Evolutionary conservation across 2,113 vertebrate species (phyloP).

Genomic region (Pholis gunnellus): DNA sequence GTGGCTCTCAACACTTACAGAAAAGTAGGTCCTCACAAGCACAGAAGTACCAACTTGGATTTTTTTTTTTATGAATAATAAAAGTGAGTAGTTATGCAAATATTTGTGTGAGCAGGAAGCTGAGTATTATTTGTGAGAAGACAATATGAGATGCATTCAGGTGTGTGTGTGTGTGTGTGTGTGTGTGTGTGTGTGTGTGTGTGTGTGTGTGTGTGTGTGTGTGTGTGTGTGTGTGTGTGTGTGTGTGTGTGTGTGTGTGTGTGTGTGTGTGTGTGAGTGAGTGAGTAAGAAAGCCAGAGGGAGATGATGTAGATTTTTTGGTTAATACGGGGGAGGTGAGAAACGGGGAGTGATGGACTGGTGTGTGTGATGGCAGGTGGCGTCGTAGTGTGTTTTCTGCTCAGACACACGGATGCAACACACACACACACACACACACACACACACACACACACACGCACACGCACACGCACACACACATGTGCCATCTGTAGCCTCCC

Average conservation of each 20-base stretch:
- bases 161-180: background rate
- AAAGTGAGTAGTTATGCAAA: constrained; percentile 11
- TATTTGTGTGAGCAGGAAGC: constrained; percentile 6
- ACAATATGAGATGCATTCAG: background rate
- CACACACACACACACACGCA: constrained; percentile 32
- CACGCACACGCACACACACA: constrained; percentile 34
- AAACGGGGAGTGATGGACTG: constrained; percentile 46
- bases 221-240: constrained; percentile 21
- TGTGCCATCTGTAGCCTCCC: constrained; percentile 70
- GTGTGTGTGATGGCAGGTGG: constrained; percentile 64
- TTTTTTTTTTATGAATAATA: constrained; percentile 11
- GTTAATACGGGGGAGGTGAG: constrained; percentile 66
- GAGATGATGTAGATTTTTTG: constrained; percentile 42
- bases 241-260: constrained; percentile 29
- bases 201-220: background rate
- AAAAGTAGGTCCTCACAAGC: background rate
- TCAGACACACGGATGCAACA: background rate
- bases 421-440: constrained; percentile 5
- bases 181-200: background rate
- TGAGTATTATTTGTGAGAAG: constrained; percentile 3
- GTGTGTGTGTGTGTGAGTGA: constrained; percentile 9
- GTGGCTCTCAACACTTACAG: background rate
- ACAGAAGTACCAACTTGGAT: too few relatives aligned
- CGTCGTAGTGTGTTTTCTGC: constrained; percentile 33
- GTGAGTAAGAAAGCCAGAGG: constrained; percentile 24